These are phyloP conservation scores for Microcebus jonahi DNA, from an alignment of 2,113 vertebrate species.

Conservation along the genomic window DNA sequence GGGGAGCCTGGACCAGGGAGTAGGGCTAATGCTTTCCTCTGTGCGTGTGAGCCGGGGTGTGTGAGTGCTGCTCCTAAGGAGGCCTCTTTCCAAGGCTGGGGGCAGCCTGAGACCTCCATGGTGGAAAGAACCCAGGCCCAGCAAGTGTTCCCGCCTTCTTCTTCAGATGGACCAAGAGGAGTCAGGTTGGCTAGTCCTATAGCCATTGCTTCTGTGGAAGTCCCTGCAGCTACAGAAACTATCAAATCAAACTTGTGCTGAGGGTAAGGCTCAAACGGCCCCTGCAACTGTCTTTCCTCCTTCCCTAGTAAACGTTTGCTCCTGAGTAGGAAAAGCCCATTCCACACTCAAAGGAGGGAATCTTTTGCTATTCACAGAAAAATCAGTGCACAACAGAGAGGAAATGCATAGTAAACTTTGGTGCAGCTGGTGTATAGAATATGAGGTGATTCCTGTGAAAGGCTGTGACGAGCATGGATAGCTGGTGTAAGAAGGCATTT, in stretches of 20 bases:
- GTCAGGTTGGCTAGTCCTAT: neutral
- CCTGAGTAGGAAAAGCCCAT: neutral
- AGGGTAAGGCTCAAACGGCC: neutral
- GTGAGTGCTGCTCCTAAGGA: fast-evolving
- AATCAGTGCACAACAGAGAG: neutral
- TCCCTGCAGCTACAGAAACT: neutral
- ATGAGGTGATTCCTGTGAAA: neutral
- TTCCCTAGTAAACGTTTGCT: neutral
- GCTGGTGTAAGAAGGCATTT: neutral
- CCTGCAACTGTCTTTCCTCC: neutral
- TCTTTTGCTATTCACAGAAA: neutral
- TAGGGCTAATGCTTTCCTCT: too few relatives aligned
- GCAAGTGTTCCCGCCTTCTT: neutral
- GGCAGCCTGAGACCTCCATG: neutral
- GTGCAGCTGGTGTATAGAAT: neutral
- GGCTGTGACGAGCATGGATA: neutral
- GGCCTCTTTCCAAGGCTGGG: neutral
- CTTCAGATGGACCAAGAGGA: neutral
- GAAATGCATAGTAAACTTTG: neutral
- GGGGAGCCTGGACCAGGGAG: neutral
- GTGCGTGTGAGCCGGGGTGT: neutral
- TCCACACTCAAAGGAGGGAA: neutral
- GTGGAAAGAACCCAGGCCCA: neutral
- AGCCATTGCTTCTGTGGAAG: neutral
- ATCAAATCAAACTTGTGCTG: neutral